Evolutionary conservation across 2,113 vertebrate species (phyloP).

Genomic region (Panthera uncia): DNA sequence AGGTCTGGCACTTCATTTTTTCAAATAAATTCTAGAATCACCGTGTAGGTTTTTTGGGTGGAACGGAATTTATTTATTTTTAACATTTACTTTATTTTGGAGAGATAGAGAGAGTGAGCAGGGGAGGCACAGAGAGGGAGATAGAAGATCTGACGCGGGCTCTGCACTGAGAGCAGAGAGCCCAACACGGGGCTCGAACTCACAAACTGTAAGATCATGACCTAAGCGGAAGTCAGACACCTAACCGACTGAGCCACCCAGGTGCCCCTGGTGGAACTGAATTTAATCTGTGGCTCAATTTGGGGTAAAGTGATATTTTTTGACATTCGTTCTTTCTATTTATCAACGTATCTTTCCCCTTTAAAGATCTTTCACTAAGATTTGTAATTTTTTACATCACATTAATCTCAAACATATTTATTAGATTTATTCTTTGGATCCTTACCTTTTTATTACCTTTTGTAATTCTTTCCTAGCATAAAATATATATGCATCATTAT

Average conservation of each 20-base stretch:
- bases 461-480: not conserved
- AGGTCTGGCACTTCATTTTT: not conserved
- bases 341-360: not conserved
- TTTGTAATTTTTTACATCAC: not conserved
- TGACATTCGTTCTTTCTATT: not conserved
- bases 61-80: not conserved
- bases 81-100: too few species aligned
- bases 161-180: too few species aligned
- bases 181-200: too few species aligned
- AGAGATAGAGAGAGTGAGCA: too few species aligned
- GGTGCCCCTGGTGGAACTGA: not conserved
- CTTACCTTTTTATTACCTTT: not conserved
- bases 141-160: too few species aligned
- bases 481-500: not conserved
- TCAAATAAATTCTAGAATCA: conserved; percentile 12
- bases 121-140: too few species aligned
- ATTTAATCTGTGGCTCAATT: not conserved
- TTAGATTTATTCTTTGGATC: not conserved
- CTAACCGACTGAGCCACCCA: too few species aligned
- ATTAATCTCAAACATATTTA: not conserved
- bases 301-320: not conserved
- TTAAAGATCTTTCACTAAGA: conserved; percentile 15
- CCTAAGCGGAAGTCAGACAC: too few species aligned
- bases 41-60: not conserved
- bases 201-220: too few species aligned